Evolutionary conservation across 1,140 invertebrate genomes (phyloP).

Genomic region (Musca domestica): DNA sequence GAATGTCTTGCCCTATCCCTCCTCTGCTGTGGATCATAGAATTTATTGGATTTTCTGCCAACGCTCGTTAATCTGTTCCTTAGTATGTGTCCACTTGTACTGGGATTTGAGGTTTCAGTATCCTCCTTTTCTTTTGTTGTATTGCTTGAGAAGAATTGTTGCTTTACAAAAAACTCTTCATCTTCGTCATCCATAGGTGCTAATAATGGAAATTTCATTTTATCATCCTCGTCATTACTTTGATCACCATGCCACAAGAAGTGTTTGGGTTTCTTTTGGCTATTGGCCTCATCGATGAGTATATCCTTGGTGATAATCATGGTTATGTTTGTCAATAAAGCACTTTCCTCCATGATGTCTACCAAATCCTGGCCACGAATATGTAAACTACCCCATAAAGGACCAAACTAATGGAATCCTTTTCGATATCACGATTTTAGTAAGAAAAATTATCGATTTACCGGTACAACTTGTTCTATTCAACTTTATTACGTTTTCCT

Average conservation of each 20-base stretch:
- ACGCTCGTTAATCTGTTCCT: not conserved
- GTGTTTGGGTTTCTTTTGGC: constrained; percentile 16
- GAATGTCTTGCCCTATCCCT: not conserved
- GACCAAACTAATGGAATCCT: too few species aligned
- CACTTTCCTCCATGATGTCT: constrained; percentile 44
- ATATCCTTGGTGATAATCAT: constrained; percentile 49
- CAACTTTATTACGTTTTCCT: not conserved
- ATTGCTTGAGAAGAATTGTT: constrained; percentile 15
- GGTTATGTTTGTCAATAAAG: constrained; percentile 48
- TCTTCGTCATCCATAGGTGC: constrained; percentile 40
- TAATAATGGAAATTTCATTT: constrained; percentile 30
- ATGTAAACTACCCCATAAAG: too few species aligned
- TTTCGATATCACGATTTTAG: too few species aligned
- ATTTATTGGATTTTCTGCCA: not conserved
- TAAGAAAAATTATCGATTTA: too few species aligned
- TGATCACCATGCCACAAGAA: not conserved
- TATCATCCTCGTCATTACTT: not conserved
- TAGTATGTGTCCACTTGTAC: not conserved
- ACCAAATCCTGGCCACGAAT: not conserved
- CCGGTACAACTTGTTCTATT: too few species aligned
- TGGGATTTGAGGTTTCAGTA: not conserved
- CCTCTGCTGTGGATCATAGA: not conserved
- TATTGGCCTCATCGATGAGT: constrained; percentile 38
- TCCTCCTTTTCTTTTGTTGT: constrained; percentile 26
- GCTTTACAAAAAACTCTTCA: constrained; percentile 41